These are phyloP conservation scores for Garrulus glandarius DNA, from an alignment of 2,797 vertebrate genomes.

Conservation along the genomic window DNA sequence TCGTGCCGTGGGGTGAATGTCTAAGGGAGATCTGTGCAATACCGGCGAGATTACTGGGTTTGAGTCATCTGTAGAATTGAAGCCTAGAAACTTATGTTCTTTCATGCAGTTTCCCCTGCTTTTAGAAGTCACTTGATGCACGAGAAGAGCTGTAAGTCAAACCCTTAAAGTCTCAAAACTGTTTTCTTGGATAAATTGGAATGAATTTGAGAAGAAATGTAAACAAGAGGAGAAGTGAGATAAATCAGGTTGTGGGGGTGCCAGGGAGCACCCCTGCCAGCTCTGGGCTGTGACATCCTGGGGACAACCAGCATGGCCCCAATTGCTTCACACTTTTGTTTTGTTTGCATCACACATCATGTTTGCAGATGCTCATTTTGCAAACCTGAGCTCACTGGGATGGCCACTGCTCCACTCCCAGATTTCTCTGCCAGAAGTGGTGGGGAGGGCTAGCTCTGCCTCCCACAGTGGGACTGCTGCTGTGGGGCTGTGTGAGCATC, in stretches of 20 bases:
- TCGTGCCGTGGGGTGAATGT: not conserved
- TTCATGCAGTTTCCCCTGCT: not conserved
- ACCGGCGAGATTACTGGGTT: fast-evolving
- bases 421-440: fast-evolving
- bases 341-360: too few species aligned
- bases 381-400: fast-evolving
- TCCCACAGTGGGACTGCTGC: fast-evolving
- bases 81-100: not conserved
- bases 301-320: not conserved
- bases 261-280: not conserved
- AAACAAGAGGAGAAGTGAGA: not conserved
- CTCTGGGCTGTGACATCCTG: not conserved
- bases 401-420: fast-evolving
- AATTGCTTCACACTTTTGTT: not conserved
- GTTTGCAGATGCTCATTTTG: not conserved
- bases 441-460: not conserved
- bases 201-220: not conserved
- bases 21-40: not conserved
- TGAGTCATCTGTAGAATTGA: not conserved
- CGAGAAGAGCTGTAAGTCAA: not conserved
- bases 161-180: not conserved
- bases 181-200: not conserved
- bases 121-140: not conserved
- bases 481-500: fast-evolving
- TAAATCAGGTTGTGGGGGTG: not conserved